These are phyloP conservation scores for Phodopus roborovskii DNA, from an alignment of 2,113 vertebrate species.

Conservation along the genomic window DNA sequence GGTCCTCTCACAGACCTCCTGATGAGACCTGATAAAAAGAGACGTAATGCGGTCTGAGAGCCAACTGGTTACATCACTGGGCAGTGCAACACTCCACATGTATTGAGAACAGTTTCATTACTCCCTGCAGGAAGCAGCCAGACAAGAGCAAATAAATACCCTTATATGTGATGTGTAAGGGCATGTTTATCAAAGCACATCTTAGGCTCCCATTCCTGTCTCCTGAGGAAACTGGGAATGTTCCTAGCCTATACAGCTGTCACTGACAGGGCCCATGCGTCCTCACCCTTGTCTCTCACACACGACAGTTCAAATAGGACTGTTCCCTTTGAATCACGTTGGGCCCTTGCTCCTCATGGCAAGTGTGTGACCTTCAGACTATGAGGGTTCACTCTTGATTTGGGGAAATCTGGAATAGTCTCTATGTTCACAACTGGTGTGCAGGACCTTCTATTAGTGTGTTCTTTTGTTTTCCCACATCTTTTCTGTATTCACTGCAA, in stretches of 20 bases:
- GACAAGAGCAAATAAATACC: slow-evolving; percentile 28
- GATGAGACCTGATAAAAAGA: slow-evolving; percentile 65
- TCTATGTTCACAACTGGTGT: not conserved
- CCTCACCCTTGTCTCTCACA: not conserved
- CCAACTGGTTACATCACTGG: slow-evolving; percentile 70
- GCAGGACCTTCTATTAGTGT: not conserved
- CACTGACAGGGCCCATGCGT: not conserved
- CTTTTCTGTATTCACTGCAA: not conserved
- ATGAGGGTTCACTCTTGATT: rapidly evolving
- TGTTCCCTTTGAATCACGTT: rapidly evolving
- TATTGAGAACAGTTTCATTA: slow-evolving; percentile 64
- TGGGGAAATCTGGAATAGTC: not conserved
- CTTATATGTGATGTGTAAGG: slow-evolving; percentile 6
- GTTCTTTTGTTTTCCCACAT: not conserved
- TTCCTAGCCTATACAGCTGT: not conserved
- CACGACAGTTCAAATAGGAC: not conserved
- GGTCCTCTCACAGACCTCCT: slow-evolving; percentile 61
- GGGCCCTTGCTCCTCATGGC: not conserved
- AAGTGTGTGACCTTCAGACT: rapidly evolving
- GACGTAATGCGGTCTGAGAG: slow-evolving; percentile 7
- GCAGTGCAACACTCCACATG: slow-evolving; percentile 42
- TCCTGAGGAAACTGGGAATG: not conserved
- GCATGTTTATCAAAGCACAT: not conserved
- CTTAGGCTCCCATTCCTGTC: slow-evolving; percentile 12
- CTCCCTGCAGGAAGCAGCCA: slow-evolving; percentile 37